phyloP scores from a whole-genome alignment of 2,888 invertebrate genomes.

The Sarcophaga rosellei region DNA sequence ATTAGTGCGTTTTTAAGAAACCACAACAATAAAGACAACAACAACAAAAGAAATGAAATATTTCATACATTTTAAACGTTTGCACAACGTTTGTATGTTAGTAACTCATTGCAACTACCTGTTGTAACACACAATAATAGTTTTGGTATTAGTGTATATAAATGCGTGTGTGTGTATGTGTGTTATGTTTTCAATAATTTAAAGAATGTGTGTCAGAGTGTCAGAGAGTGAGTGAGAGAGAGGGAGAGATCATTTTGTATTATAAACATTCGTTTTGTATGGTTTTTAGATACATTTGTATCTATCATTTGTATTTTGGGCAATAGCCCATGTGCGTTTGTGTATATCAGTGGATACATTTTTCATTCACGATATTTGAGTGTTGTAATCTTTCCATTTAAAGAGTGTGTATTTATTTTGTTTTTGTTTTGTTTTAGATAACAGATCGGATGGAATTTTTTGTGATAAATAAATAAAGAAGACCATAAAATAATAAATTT shows the following conservation, averaged over 20 bases:
- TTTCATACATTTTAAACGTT: neutral
- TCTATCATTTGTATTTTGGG: too few relatives aligned
- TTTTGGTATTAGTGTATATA: neutral
- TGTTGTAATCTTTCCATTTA: conserved; percentile 40
- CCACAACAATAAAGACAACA: neutral
- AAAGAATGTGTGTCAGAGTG: neutral
- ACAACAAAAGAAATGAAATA: neutral
- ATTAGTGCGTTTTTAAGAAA: conserved; percentile 26
- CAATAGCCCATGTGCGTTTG: neutral
- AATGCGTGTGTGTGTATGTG: neutral
- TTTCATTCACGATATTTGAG: neutral
- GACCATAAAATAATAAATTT: neutral
- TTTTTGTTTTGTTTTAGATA: too few relatives aligned
- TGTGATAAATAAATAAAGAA: conserved; percentile 11
- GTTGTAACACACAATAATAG: conserved; percentile 44
- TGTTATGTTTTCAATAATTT: neutral
- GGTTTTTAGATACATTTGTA: neutral
- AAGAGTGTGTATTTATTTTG: too few relatives aligned
- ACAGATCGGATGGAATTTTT: too few relatives aligned
- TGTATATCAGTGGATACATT: neutral
- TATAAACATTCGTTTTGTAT: conserved; percentile 8
- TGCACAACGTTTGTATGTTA: neutral
- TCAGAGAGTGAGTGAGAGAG: neutral
- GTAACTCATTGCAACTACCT: conserved; percentile 14
- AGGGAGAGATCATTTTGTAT: neutral